These are phyloP conservation scores for Drosophila emarginata DNA, from an alignment of 2,888 invertebrate species.

Conservation along the genomic window DNA sequence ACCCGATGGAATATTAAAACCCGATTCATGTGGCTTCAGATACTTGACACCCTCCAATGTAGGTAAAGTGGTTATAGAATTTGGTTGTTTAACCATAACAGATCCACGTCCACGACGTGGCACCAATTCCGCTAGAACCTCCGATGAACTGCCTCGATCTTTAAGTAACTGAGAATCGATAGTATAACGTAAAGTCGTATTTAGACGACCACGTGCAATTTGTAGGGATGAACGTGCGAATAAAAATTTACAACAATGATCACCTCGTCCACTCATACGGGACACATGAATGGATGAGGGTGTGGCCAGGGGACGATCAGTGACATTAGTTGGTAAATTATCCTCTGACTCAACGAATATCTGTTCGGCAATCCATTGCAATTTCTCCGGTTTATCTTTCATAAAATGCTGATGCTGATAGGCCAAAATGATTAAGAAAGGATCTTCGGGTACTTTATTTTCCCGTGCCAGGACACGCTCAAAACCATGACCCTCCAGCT, in stretches of 20 bases:
- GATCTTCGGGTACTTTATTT: background rate
- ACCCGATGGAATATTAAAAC: constrained; percentile 14
- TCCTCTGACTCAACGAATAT: background rate
- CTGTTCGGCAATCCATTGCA: constrained; percentile 10
- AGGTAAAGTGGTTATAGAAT: constrained; percentile 2
- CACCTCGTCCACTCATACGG: constrained; percentile 27
- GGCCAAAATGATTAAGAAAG: background rate
- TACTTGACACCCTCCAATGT: constrained; percentile 21
- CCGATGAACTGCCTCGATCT: constrained; percentile 5
- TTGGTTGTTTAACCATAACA: background rate
- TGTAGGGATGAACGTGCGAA: constrained; percentile 27
- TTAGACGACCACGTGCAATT: constrained; percentile 38
- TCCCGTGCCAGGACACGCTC: background rate
- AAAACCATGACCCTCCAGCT: constrained; percentile 36
- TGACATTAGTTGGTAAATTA: background rate
- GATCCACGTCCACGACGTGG: constrained; percentile 44
- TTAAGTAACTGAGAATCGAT: constrained; percentile 32
- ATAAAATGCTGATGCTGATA: constrained; percentile 36
- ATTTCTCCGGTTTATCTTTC: background rate
- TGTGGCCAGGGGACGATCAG: background rate
- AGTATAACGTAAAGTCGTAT: constrained; percentile 26
- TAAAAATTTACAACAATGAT: constrained; percentile 18
- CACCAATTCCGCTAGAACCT: constrained; percentile 6
- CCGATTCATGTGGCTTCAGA: constrained; percentile 48
- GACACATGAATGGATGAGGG: background rate